Evolutionary conservation across 2,113 vertebrate genomes (phyloP).

Genomic region (Mesoclemmys tuberculata): DNA sequence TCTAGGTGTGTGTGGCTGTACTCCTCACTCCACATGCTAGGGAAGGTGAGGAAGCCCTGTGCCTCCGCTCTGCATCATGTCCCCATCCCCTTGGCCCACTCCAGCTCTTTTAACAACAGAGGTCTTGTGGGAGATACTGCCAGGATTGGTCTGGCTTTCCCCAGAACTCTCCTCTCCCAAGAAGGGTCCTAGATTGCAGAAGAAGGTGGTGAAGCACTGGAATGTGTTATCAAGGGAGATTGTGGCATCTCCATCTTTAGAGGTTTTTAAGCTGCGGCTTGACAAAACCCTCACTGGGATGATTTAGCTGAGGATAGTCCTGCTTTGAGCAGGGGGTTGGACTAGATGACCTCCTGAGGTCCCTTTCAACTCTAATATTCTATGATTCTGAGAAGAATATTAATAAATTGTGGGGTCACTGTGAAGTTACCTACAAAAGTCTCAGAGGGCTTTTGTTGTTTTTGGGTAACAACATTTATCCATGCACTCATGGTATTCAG

Average conservation of each 20-base stretch:
- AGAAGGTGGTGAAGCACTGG: too few relatives aligned
- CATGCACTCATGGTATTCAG: not conserved
- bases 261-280: too few relatives aligned
- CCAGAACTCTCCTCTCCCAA: not conserved
- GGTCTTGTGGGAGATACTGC: not conserved
- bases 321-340: too few relatives aligned
- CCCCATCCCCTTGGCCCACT: not conserved
- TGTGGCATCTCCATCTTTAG: too few relatives aligned
- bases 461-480: not conserved
- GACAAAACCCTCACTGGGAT: too few relatives aligned
- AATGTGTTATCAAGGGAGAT: too few relatives aligned
- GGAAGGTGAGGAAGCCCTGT: not conserved
- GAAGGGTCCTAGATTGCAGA: not conserved
- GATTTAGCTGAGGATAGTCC: too few relatives aligned
- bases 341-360: too few relatives aligned
- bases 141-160: not conserved
- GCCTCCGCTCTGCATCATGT: not conserved
- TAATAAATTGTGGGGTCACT: not conserved
- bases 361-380: too few relatives aligned
- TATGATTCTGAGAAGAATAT: too few relatives aligned
- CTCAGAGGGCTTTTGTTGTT: fast-evolving
- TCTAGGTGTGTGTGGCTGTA: not conserved
- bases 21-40: not conserved
- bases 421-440: not conserved
- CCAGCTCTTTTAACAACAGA: not conserved